A percentile compares a stretch with the other conserved stretches of the same genome.
These are phyloP conservation scores for Apotomis betuletana DNA, from an alignment of 2,888 invertebrate genomes.

Conservation along the genomic window DNA sequence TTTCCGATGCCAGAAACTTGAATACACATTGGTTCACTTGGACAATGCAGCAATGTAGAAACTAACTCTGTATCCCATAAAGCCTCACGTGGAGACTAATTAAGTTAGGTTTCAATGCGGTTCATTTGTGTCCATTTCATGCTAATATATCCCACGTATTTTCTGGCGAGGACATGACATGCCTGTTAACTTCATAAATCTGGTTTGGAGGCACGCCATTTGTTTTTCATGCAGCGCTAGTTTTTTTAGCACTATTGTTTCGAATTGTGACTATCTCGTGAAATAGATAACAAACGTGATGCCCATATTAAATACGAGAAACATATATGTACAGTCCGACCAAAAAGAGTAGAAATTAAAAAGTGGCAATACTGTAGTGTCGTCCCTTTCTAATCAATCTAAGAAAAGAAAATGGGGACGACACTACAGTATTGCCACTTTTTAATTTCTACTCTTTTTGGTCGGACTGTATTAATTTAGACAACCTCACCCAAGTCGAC, in stretches of 20 bases:
- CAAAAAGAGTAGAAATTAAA: no score
- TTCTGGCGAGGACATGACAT: neutral
- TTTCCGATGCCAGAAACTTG: neutral
- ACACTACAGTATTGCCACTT: no score
- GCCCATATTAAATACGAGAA: no score
- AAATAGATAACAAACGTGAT: no score
- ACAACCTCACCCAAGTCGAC: no score
- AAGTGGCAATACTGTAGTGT: no score
- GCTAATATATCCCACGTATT: neutral
- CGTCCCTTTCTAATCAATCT: no score
- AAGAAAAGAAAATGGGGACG: no score
- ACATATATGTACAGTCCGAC: no score
- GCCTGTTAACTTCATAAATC: conserved; percentile 6
- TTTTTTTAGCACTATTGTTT: neutral
- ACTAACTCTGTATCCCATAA: conserved; percentile 4
- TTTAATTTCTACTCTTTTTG: no score
- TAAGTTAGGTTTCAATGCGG: conserved; percentile 22
- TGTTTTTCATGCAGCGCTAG: neutral
- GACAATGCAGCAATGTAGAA: neutral
- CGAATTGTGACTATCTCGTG: no score
- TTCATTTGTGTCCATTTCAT: conserved; percentile 15
- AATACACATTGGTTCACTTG: neutral
- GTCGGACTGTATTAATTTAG: no score
- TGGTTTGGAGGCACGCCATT: neutral
- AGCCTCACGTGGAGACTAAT: neutral